Evolutionary conservation across 2,113 vertebrate species (phyloP).

Genomic region (Pachyramphus minor): DNA sequence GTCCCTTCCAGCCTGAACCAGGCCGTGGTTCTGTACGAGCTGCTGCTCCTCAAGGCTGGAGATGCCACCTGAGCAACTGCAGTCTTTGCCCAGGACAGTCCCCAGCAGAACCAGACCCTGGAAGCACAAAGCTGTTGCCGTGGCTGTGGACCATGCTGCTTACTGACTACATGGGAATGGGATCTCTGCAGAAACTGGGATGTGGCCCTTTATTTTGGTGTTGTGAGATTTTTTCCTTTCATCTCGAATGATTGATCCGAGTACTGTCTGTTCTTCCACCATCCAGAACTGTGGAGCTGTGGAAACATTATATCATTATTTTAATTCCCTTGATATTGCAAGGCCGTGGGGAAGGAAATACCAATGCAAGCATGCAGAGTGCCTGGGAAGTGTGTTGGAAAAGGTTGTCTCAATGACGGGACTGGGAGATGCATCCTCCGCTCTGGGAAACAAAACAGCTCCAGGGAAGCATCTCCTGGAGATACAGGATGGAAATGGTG

Average conservation of each 20-base stretch:
- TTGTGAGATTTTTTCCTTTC: background rate
- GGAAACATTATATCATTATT: background rate
- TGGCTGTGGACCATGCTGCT: background rate
- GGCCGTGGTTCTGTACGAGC: background rate
- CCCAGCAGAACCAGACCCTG: background rate
- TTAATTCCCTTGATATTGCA: background rate
- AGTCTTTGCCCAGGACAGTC: background rate
- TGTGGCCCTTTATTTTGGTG: background rate
- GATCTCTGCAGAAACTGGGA: background rate
- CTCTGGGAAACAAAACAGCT: background rate
- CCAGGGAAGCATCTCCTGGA: background rate
- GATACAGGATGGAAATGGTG: rapidly evolving
- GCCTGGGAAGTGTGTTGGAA: background rate
- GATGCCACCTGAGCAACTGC: background rate
- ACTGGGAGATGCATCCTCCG: background rate
- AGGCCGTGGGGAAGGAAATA: background rate
- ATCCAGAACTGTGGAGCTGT: rapidly evolving
- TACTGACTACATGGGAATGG: background rate
- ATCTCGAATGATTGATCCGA: background rate
- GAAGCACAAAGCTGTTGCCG: background rate
- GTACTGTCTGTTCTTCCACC: background rate
- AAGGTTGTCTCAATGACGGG: background rate
- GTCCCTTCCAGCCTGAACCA: background rate
- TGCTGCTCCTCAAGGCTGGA: background rate
- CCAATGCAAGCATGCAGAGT: rapidly evolving